Base-by-base conservation (phyloP, 23 tunicate species). In the Botrylloides violaceus region DNA sequence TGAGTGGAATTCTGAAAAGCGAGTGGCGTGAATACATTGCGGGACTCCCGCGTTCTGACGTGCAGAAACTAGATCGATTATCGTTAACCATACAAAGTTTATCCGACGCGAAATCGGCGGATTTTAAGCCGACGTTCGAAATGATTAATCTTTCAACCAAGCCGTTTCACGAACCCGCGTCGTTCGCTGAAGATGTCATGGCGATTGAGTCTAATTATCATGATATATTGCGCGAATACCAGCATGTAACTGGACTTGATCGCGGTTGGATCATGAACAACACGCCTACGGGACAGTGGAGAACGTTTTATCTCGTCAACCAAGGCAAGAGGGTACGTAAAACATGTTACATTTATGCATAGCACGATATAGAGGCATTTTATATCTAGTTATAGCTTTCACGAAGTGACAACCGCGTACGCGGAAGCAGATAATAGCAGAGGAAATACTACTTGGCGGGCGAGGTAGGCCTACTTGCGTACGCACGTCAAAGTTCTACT, bases 301-400 rank as follows among this genome's bases (percentile, higher is more conserved):
- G 59, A 9, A 75, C 76, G 32, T 88, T 81, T 38, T 77, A 77
- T 38, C 50, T 88, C 2, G 21, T 72, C 36, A 88, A 88, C 71
- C 96, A 88, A 65, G 96, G 96, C 3, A 4, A 25, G 1, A 71
- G 81, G 79, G 96, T 82, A 4, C 61, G 81, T 29, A 60, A 23
- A n/a, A n/a, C n/a, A n/a, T n/a, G n/a, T n/a, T n/a, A n/a, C n/a
- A n/a, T n/a, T n/a, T n/a, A n/a, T n/a, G n/a, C n/a, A n/a, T n/a
- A n/a, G n/a, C n/a, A n/a, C n/a, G n/a, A n/a, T n/a, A n/a, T n/a
- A n/a, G n/a, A n/a, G n/a, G n/a, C n/a, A n/a, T n/a, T n/a, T n/a
- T n/a, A n/a, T n/a, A n/a, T n/a, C n/a, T n/a, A n/a, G n/a, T n/a
- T n/a, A n/a, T n/a, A n/a, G n/a, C n/a, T n/a, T n/a, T n/a, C n/a